Evolutionary conservation across 2,888 invertebrate species (phyloP), one percentile per base, ranked within the genome.

Genomic region (Andrena minutula): DNA sequence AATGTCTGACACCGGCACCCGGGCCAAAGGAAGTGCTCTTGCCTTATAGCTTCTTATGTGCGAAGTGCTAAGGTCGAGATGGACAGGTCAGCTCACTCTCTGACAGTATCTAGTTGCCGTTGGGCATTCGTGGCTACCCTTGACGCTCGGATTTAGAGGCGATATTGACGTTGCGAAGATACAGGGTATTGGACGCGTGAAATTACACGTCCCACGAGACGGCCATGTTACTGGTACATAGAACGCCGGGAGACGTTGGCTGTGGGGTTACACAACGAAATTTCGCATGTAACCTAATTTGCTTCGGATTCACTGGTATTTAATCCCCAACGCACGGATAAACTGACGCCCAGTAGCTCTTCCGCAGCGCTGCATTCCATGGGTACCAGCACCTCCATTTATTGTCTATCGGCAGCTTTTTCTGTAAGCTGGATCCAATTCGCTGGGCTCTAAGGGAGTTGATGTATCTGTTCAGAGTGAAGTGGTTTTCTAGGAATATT

Each of bases 161-260:
- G 63, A 77, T 83, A 80, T 83, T 70, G 75, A 26, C 65, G 53
- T 61, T 69, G 73, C 49, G 76, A 80, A 76, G 74, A 72, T 49
- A 58, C 53, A 66, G 68, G 12, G 47, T 80, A 75, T 71, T 73
- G 72, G 49, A 78, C 81, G 82, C 84, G 84, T 87, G 85, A 86
- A 90, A 89, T 86, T 89, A 84, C 84, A 84, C 73, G 85, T 85
- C 82, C 84, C 65, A 1, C 32, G 82, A 47, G 82, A 74, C 63
- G 49, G 26, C 28, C 23, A 35, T 20, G 60, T 65, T 56, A n/a
- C 60, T 28, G 41, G 49, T 16, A 30, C 61, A 65, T 28, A 26
- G 63, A 51, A 73, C 32, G 60, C 35, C 47, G 51, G 12, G 53
- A 61, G 51, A 56, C 63, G n/a, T 20, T 49, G 23, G 63, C 12